Percentiles rank a stretch among this genome's conserved stretches.
Conservation (phyloP, 2,797 vertebrate genomes). For the Pangasius djambal region DNA sequence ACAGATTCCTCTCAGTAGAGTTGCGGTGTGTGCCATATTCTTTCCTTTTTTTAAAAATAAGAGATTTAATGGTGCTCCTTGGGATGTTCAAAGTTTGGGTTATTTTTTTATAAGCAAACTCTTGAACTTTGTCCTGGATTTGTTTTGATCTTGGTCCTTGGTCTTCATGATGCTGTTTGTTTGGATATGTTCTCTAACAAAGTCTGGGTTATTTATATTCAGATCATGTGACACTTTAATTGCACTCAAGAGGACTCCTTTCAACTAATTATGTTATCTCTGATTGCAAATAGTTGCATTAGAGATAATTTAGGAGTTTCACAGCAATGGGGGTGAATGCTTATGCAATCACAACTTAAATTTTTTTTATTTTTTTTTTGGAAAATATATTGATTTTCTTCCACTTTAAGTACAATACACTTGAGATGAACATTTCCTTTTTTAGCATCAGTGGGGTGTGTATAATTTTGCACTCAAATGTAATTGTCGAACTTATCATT, state of each 20-base stretch:
- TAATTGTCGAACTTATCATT: background rate
- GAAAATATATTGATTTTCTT: background rate
- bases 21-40: background rate
- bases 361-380: background rate
- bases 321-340: background rate
- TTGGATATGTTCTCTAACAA: background rate
- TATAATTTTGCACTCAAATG: background rate
- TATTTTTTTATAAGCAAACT: background rate
- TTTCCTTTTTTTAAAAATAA: background rate
- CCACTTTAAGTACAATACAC: background rate
- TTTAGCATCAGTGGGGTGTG: background rate
- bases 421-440: background rate
- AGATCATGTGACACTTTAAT: background rate
- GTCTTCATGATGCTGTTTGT: background rate
- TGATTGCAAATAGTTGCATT: background rate
- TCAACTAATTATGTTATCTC: slow-evolving; percentile 8
- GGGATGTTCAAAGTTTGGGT: background rate
- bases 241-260: background rate
- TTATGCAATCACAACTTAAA: background rate
- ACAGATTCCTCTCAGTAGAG: background rate
- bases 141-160: background rate
- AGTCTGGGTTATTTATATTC: background rate
- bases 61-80: background rate
- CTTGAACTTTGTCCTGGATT: background rate
- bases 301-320: background rate